These are phyloP conservation scores for Drosophila virilis DNA, from an alignment of 1,140 invertebrate species.

Conservation along the genomic window DNA sequence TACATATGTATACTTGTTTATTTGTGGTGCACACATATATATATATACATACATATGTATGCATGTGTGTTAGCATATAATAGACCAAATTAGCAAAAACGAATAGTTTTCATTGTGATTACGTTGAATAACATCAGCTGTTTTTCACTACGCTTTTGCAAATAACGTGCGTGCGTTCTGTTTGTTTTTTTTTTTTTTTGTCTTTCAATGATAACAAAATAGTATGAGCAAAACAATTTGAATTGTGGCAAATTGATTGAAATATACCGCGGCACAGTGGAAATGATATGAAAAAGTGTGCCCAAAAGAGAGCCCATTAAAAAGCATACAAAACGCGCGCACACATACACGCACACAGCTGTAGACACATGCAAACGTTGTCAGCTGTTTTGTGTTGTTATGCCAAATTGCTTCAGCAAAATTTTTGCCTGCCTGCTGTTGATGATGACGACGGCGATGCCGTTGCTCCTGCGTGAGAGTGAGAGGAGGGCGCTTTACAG, in stretches of 20 bases:
- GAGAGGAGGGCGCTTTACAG: background rate
- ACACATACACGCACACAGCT: conserved; percentile 2
- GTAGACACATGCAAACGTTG: conserved; percentile 25
- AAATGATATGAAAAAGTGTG: background rate
- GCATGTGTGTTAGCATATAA: conserved; percentile 22
- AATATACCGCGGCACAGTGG: conserved; percentile 14
- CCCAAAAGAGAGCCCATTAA: conserved; percentile 8
- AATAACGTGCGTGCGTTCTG: conserved; percentile 24
- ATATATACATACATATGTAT: conserved; percentile 6
- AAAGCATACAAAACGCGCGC: conserved; percentile 10
- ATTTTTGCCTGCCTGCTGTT: conserved; percentile 31
- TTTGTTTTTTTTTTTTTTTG: background rate
- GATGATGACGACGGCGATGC: background rate
- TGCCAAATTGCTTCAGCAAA: conserved; percentile 49
- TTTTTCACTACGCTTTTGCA: conserved; percentile 7
- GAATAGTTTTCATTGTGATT: conserved; percentile 26
- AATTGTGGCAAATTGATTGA: conserved; percentile 29
- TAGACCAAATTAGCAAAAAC: conserved; percentile 29
- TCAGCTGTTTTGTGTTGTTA: conserved; percentile 76
- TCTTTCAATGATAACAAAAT: conserved; percentile 28
- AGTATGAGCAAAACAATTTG: conserved; percentile 30
- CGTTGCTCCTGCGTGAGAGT: background rate
- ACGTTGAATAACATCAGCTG: conserved; percentile 37
- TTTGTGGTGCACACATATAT: no score
- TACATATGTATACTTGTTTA: background rate